Evolutionary conservation across 2,888 invertebrate species (phyloP).

Genomic region (Brachylomia viminalis): DNA sequence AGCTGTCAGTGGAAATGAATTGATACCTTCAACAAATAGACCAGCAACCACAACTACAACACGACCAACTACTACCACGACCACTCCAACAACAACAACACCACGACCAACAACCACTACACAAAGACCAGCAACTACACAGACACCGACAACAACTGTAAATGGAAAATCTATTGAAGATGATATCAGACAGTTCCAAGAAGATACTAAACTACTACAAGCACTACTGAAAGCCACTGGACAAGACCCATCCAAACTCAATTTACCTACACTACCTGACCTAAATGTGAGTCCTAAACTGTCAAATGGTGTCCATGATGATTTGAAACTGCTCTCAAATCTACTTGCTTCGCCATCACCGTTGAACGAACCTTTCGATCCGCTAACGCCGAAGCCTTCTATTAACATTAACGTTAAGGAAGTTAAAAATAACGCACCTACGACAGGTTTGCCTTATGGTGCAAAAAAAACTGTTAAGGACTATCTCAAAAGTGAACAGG

Average conservation of each 20-base stretch:
- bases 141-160: constrained; percentile 75
- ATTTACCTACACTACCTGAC: constrained; percentile 83
- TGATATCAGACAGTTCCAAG: constrained; percentile 87
- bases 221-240: constrained; percentile 87
- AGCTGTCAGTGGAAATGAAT: constrained; percentile 73
- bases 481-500: constrained; percentile 82
- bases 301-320: constrained; percentile 73
- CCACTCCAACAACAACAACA: constrained; percentile 73
- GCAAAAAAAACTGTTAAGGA: constrained; percentile 85
- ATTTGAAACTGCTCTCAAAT: constrained; percentile 82
- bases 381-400: constrained; percentile 77
- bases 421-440: constrained; percentile 70
- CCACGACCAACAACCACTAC: constrained; percentile 75
- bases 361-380: constrained; percentile 81
- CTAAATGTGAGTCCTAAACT: constrained; percentile 81
- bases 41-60: constrained; percentile 72
- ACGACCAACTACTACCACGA: constrained; percentile 73
- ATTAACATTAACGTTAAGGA: constrained; percentile 69
- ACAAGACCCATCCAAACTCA: constrained; percentile 87
- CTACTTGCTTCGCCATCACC: constrained; percentile 83
- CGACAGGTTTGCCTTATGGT: constrained; percentile 80
- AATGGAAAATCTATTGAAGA: constrained; percentile 83
- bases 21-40: constrained; percentile 71
- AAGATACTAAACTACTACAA: constrained; percentile 87
- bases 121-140: constrained; percentile 71